Percentiles rank a stretch among this genome's conserved stretches.
phyloP scores from a whole-genome alignment of 2,797 vertebrate genomes.

The Australoheros facetus region DNA sequence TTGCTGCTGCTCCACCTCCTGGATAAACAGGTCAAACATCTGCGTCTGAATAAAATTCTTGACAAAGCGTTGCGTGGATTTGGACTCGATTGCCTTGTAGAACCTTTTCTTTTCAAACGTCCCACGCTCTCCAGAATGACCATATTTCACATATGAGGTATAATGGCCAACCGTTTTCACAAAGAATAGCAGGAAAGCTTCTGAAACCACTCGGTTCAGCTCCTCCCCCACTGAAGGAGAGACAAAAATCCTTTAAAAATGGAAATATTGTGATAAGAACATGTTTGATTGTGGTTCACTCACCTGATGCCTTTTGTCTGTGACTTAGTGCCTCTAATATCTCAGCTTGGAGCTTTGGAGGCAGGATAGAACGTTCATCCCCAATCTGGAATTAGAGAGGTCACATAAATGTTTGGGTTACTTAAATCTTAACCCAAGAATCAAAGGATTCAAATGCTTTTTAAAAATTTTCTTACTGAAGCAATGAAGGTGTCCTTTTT shows the following conservation, averaged over 20 bases:
- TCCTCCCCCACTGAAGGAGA: constrained; percentile 83
- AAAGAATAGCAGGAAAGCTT: constrained; percentile 91
- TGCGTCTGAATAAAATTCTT: constrained; percentile 93
- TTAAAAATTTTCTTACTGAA: constrained; percentile 76
- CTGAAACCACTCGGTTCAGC: constrained; percentile 87
- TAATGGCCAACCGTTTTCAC: constrained; percentile 90
- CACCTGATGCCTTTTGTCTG: constrained; percentile 67
- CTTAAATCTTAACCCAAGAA: background rate
- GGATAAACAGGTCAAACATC: constrained; percentile 94
- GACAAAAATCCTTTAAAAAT: background rate
- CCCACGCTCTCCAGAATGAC: constrained; percentile 22
- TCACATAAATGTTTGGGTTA: background rate
- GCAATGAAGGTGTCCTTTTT: constrained; percentile 81
- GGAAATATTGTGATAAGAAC: background rate
- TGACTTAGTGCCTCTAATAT: constrained; percentile 81
- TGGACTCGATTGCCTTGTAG: constrained; percentile 87
- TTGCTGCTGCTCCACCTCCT: constrained; percentile 90
- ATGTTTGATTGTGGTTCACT: constrained; percentile 26
- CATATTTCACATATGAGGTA: constrained; percentile 77
- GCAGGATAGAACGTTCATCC: constrained; percentile 89
- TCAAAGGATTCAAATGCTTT: background rate
- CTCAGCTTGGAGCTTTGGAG: constrained; percentile 87
- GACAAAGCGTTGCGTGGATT: constrained; percentile 83
- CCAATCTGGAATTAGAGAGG: constrained; percentile 79
- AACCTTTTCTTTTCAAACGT: constrained; percentile 86